phyloP scores from a whole-genome alignment of 2,888 invertebrate genomes.

The Aricia artaxerxes region DNA sequence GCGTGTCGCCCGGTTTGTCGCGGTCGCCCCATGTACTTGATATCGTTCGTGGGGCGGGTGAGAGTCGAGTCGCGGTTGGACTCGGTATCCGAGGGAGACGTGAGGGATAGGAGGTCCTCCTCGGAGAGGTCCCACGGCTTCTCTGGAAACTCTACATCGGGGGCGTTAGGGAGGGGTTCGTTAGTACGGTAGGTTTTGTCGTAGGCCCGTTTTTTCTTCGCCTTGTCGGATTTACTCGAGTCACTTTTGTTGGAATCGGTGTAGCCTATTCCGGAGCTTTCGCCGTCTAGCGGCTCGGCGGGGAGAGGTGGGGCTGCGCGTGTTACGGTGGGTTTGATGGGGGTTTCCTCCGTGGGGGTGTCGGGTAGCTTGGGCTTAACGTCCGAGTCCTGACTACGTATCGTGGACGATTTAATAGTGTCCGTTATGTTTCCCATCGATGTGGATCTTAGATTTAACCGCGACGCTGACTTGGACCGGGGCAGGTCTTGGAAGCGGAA shows the following conservation, averaged over 20 bases:
- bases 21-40: constrained; percentile 80
- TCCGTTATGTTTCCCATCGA: constrained; percentile 79
- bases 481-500: constrained; percentile 79
- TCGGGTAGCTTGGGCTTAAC: constrained; percentile 61
- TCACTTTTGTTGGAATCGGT: constrained; percentile 77
- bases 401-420: constrained; percentile 69
- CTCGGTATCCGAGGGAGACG: constrained; percentile 81
- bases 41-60: constrained; percentile 82
- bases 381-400: constrained; percentile 63
- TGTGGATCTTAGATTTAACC: constrained; percentile 76
- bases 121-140: constrained; percentile 89
- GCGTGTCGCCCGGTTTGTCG: constrained; percentile 81
- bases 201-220: constrained; percentile 86
- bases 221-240: constrained; percentile 75
- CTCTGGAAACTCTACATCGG: constrained; percentile 89
- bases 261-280: constrained; percentile 76
- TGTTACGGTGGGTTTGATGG: constrained; percentile 51
- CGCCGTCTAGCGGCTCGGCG: constrained; percentile 62
- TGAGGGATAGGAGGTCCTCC: constrained; percentile 80
- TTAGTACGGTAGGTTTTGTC: constrained; percentile 91
- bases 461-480: constrained; percentile 81
- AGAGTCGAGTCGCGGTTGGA: constrained; percentile 79
- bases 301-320: constrained; percentile 62
- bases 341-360: constrained; percentile 65
- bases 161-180: constrained; percentile 88